phyloP scores from a whole-genome alignment of 2,888 invertebrate species.

The Hyposoter dolosus region DNA sequence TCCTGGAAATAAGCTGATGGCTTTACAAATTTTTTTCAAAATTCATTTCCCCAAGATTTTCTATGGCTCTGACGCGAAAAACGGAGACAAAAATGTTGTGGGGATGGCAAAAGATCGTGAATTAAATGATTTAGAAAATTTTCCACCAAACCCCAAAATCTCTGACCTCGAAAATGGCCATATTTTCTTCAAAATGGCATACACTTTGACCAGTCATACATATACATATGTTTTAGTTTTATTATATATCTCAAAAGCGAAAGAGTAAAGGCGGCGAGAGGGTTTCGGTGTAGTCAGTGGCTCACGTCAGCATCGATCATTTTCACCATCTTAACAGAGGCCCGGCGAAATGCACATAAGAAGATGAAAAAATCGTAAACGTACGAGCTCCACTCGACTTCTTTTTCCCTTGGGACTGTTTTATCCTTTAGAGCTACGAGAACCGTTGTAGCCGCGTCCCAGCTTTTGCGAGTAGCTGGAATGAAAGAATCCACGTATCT shows the following conservation, averaged over 20 bases:
- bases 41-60: neutral
- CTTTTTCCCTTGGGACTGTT: conserved; percentile 13
- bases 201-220: neutral
- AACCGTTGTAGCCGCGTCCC: conserved; percentile 32
- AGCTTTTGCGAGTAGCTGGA: conserved; percentile 68
- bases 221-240: conserved; percentile 3
- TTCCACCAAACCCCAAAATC: neutral
- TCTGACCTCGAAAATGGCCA: neutral
- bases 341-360: conserved; percentile 58
- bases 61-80: neutral
- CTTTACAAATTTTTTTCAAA: neutral
- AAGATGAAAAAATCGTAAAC: conserved; percentile 50
- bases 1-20: neutral
- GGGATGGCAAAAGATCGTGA: neutral
- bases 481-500: conserved; percentile 77
- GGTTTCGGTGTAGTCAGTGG: conserved; percentile 80
- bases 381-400: conserved; percentile 44
- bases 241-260: conserved; percentile 28
- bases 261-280: conserved; percentile 73
- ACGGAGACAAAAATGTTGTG: neutral
- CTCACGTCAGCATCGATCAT: conserved; percentile 77
- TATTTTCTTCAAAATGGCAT: conserved; percentile 6
- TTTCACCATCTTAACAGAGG: conserved; percentile 60
- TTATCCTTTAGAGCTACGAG: conserved; percentile 31
- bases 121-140: neutral